Evolutionary conservation across 2,888 invertebrate genomes (phyloP).

Genomic region (Parnassius smintheus): DNA sequence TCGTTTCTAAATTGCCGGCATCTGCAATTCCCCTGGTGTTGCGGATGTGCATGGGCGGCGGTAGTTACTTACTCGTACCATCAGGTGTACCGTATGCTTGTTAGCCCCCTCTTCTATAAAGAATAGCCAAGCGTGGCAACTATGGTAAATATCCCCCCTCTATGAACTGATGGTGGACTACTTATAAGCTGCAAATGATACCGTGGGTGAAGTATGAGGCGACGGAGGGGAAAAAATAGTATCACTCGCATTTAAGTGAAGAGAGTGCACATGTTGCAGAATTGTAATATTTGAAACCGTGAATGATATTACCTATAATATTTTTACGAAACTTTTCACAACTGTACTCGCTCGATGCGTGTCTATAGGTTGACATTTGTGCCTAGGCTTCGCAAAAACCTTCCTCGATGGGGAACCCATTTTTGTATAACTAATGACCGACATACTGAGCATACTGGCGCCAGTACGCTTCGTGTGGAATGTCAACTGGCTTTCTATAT

Average conservation of each 20-base stretch:
- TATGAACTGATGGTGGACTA: too few species aligned
- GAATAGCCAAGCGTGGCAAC: not conserved
- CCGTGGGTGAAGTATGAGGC: too few species aligned
- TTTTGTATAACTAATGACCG: not conserved
- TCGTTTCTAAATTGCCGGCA: too few species aligned
- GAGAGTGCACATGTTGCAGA: not conserved
- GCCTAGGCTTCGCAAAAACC: conserved; percentile 4
- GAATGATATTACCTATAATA: not conserved
- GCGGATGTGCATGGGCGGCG: too few species aligned
- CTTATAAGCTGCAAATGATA: too few species aligned
- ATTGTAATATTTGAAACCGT: not conserved
- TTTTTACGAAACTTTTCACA: not conserved
- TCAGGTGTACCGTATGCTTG: too few species aligned
- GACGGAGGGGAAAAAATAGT: not conserved
- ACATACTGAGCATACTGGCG: not conserved
- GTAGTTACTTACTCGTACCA: too few species aligned
- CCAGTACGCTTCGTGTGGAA: not conserved
- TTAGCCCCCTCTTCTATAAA: too few species aligned
- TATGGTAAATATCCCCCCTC: not conserved
- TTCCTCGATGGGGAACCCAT: conserved; percentile 1
- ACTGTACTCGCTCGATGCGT: not conserved
- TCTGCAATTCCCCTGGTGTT: too few species aligned
- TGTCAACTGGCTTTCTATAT: too few species aligned
- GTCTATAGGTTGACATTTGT: conserved; percentile 13
- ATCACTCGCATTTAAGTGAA: not conserved